Evolutionary conservation across 2,113 vertebrate species (phyloP).

Genomic region (Callithrix jacchus): DNA sequence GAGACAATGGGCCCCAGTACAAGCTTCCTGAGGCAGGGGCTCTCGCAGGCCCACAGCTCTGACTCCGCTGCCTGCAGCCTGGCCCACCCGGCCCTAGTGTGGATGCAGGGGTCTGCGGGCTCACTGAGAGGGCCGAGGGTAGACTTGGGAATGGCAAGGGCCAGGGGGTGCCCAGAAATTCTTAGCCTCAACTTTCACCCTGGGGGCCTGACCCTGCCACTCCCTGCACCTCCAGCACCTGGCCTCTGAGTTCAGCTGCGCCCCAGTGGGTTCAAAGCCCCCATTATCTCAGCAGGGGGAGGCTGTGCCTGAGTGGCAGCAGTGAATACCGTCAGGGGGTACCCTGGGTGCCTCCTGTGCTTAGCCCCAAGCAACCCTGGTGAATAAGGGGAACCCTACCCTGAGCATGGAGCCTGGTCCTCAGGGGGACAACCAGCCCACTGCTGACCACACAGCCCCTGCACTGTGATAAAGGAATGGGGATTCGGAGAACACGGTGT

Average conservation of each 20-base stretch:
- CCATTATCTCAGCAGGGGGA: background rate
- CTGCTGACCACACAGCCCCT: too few species aligned
- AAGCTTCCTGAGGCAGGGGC: background rate
- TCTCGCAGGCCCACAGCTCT: background rate
- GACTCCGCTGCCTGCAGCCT: background rate
- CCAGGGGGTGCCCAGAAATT: background rate
- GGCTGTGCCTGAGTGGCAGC: background rate
- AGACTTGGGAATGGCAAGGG: background rate
- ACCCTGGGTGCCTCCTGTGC: background rate
- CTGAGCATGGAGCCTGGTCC: background rate
- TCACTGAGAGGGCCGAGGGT: background rate
- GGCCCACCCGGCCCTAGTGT: background rate
- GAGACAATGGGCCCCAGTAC: background rate
- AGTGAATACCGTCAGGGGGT: background rate
- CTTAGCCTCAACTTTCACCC: background rate
- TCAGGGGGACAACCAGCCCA: rapidly evolving
- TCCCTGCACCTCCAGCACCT: background rate
- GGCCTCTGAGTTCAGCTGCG: background rate
- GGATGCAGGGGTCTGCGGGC: background rate
- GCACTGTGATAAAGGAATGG: too few species aligned
- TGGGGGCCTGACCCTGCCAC: background rate
- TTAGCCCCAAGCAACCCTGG: background rate
- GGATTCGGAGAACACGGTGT: background rate
- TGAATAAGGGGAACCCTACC: too few species aligned
- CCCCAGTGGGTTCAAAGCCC: background rate